These are phyloP conservation scores for Dichetophora obliterata DNA, from an alignment of 2,888 invertebrate genomes.

Conservation along the genomic window DNA sequence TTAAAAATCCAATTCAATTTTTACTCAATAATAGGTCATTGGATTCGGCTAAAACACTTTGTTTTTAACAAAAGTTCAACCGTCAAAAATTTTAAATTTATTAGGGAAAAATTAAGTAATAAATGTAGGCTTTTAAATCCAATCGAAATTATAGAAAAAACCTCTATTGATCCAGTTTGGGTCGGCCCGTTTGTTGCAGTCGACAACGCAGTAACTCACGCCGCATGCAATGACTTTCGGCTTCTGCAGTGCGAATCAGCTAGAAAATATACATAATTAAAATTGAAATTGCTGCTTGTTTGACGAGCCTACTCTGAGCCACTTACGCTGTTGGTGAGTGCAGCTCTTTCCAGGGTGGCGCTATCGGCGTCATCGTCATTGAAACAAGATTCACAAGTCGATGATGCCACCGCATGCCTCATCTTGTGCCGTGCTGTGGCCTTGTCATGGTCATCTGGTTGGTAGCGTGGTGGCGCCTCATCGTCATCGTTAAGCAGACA, in stretches of 20 bases:
- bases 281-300: neutral
- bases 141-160: too few relatives aligned
- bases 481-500: conserved; percentile 36
- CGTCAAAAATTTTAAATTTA: too few relatives aligned
- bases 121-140: too few relatives aligned
- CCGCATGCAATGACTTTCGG: conserved; percentile 59
- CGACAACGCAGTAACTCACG: conserved; percentile 63
- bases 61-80: too few relatives aligned
- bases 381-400: conserved; percentile 51
- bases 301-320: neutral
- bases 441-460: conserved; percentile 41
- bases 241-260: conserved; percentile 59
- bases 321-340: conserved; percentile 61
- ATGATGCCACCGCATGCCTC: conserved; percentile 52
- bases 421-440: conserved; percentile 34
- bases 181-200: conserved; percentile 51
- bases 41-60: too few relatives aligned
- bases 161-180: conserved; percentile 9
- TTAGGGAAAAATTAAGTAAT: too few relatives aligned
- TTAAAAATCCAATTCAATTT: too few relatives aligned
- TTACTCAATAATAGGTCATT: too few relatives aligned
- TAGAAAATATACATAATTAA: conserved; percentile 40
- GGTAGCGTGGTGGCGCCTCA: conserved; percentile 53
- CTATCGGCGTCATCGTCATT: conserved; percentile 56
- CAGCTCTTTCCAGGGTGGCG: conserved; percentile 58